A percentile compares a stretch with the other conserved stretches of the same genome.
Evolutionary conservation across 2,888 invertebrate genomes (phyloP).

Genomic region (Ceramica pisi): DNA sequence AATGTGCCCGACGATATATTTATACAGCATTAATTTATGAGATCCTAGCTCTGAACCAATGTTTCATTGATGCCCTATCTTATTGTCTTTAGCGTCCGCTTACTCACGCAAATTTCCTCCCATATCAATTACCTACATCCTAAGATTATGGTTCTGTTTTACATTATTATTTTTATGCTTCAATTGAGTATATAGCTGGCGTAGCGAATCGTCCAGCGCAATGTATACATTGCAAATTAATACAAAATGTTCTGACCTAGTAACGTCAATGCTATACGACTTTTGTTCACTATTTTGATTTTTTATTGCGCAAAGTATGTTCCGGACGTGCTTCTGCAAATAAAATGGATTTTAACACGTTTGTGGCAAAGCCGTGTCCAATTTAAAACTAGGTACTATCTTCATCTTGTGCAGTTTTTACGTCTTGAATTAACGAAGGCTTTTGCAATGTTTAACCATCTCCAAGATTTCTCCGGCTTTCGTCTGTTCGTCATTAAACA

Average conservation of each 20-base stretch:
- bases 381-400: constrained; percentile 4
- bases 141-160: constrained; percentile 3
- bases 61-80: constrained; percentile 22
- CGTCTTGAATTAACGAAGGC: not conserved
- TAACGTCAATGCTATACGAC: constrained; percentile 7
- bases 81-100: constrained; percentile 34
- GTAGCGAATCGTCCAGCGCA: constrained; percentile 10
- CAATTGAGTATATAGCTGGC: not conserved
- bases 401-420: constrained; percentile 3
- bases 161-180: constrained; percentile 8
- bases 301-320: constrained; percentile 19
- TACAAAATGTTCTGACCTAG: constrained; percentile 26
- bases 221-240: constrained; percentile 16
- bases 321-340: constrained; percentile 13
- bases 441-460: constrained; percentile 2
- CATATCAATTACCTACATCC: not conserved
- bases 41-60: constrained; percentile 12
- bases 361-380: not conserved
- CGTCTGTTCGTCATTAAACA: constrained; percentile 18
- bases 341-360: constrained; percentile 24
- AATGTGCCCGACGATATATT: constrained; percentile 32
- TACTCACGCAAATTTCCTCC: constrained; percentile 8
- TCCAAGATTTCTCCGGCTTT: constrained; percentile 23
- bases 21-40: constrained; percentile 32
- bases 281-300: constrained; percentile 15